phyloP scores from a whole-genome alignment of 2,888 invertebrate species.

The Tipula unca region DNA sequence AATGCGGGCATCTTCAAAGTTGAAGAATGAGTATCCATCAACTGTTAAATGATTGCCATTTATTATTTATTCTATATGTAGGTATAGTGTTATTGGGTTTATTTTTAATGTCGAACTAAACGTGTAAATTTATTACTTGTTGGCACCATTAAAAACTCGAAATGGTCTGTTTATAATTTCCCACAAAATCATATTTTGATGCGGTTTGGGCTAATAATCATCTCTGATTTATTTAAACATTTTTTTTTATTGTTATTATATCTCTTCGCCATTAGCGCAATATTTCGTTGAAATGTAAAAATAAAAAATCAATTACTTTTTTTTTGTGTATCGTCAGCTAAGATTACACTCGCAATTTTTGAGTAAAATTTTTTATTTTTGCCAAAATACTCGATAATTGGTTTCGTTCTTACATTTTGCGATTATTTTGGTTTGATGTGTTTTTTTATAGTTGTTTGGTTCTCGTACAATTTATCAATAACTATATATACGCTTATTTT shows the following conservation, averaged over 20 bases:
- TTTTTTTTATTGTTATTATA: not conserved
- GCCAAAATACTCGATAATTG: conserved; percentile 2
- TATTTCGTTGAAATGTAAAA: not conserved
- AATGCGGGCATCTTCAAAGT: too few species aligned
- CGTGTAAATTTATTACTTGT: not conserved
- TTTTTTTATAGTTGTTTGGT: not conserved
- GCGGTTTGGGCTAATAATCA: not conserved
- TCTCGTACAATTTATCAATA: not conserved
- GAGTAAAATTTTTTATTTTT: not conserved
- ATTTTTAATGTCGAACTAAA: not conserved
- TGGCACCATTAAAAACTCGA: not conserved
- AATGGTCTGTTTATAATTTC: not conserved
- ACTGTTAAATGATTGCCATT: too few species aligned
- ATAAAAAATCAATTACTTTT: not conserved
- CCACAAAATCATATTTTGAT: not conserved
- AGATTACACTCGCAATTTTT: not conserved
- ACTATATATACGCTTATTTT: not conserved
- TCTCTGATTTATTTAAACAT: not conserved
- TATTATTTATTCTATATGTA: not conserved
- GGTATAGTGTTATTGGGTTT: not conserved
- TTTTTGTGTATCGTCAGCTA: not conserved
- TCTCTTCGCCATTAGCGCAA: not conserved
- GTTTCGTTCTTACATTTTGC: not conserved
- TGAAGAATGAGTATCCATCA: too few species aligned
- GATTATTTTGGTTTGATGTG: not conserved